Percentiles rank a stretch among this genome's conserved stretches.
Conservation (phyloP, 2,888 invertebrate species). For the Thereva unica region DNA sequence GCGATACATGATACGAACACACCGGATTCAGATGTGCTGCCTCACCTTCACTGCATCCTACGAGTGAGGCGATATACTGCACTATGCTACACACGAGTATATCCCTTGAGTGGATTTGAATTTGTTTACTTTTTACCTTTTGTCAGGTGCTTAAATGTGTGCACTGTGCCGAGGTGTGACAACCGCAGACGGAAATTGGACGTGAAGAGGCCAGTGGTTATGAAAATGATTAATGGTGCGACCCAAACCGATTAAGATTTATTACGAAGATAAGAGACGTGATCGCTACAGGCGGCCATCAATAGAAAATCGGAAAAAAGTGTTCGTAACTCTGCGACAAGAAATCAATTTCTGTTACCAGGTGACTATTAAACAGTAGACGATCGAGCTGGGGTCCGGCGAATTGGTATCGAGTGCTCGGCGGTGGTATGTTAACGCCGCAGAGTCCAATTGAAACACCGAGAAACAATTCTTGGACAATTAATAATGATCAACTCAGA, state of each 20-base stretch:
- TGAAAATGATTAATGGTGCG: conserved; percentile 41
- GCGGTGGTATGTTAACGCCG: too few relatives aligned
- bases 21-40: conserved; percentile 13
- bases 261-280: conserved; percentile 41
- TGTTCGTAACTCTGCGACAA: conserved; percentile 28
- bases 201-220: conserved; percentile 23
- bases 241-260: conserved; percentile 43
- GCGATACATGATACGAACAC: conserved; percentile 7
- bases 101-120: conserved; percentile 22
- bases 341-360: conserved; percentile 25
- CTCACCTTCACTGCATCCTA: conserved; percentile 32
- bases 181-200: conserved; percentile 17
- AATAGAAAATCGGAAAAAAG: conserved; percentile 9
- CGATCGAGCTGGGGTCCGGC: not conserved
- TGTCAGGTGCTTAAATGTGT: conserved; percentile 29
- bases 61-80: not conserved
- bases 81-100: not conserved
- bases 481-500: too few relatives aligned
- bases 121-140: conserved; percentile 29
- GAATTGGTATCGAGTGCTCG: not conserved
- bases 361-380: conserved; percentile 12
- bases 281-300: conserved; percentile 41
- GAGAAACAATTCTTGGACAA: too few relatives aligned
- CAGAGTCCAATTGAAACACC: too few relatives aligned
- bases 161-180: conserved; percentile 27